Conservation (phyloP, 2,888 invertebrate species). For the Cordylochernes scorpioides region DNA sequence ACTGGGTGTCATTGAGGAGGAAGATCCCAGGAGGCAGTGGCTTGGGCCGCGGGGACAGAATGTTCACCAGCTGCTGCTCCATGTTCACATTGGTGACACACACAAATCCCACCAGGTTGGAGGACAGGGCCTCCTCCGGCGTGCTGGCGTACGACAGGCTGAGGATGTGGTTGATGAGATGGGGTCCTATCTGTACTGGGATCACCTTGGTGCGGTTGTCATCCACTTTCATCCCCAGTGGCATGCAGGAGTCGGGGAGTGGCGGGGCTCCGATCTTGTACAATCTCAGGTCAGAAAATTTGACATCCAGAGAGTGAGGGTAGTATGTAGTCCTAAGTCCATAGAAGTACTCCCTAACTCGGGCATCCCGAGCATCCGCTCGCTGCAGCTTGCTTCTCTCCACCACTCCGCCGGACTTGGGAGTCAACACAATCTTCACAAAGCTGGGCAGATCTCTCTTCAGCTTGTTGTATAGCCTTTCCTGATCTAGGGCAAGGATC, state of each 20-base stretch:
- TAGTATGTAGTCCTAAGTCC: constrained; percentile 49
- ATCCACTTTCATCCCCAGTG: constrained; percentile 72
- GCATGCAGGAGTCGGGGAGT: constrained; percentile 81
- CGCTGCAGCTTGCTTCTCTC: constrained; percentile 46
- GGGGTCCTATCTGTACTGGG: constrained; percentile 36
- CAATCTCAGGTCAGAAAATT: constrained; percentile 61
- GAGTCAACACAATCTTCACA: constrained; percentile 67
- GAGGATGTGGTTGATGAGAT: constrained; percentile 54
- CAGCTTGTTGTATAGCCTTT: constrained; percentile 75
- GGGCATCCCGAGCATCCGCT: constrained; percentile 43
- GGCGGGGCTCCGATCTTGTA: constrained; percentile 82
- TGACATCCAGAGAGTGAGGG: constrained; percentile 80
- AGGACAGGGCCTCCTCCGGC: constrained; percentile 57
- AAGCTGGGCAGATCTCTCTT: constrained; percentile 73
- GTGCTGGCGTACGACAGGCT: constrained; percentile 50
- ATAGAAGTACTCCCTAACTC: constrained; percentile 84
- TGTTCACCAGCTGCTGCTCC: constrained; percentile 57
- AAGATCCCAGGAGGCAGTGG: constrained; percentile 67
- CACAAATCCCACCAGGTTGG: constrained; percentile 67
- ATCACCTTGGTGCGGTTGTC: constrained; percentile 70
- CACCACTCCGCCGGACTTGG: constrained; percentile 89
- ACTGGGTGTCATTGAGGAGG: constrained; percentile 66
- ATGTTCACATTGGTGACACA: constrained; percentile 67
- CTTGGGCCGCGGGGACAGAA: constrained; percentile 74
- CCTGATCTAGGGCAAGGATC: constrained; percentile 81